Evolutionary conservation across 2,888 invertebrate species (phyloP).

Genomic region (Dicranocentrus wangi): DNA sequence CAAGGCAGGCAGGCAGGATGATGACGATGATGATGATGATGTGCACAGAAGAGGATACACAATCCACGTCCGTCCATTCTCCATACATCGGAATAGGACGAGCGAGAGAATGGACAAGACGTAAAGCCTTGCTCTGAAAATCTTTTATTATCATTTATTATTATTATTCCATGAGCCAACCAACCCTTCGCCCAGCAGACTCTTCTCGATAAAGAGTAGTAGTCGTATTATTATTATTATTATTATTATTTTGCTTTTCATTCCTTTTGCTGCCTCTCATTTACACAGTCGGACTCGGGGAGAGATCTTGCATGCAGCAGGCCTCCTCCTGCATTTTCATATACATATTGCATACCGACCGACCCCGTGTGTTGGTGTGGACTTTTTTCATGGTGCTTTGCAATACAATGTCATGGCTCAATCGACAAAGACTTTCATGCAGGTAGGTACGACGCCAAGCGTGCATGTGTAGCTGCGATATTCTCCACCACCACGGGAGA

Average conservation of each 20-base stretch:
- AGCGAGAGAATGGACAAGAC: constrained; percentile 11
- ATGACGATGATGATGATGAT: constrained; percentile 35
- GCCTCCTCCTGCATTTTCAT: constrained; percentile 19
- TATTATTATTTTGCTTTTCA: no score
- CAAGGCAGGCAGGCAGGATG: constrained; percentile 18
- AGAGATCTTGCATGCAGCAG: constrained; percentile 33
- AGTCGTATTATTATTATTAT: no score
- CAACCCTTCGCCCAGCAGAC: constrained; percentile 37
- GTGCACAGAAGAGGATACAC: constrained; percentile 45
- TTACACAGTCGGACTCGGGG: constrained; percentile 18
- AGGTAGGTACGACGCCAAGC: not conserved
- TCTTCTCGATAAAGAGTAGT: not conserved
- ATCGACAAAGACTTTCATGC: constrained; percentile 32
- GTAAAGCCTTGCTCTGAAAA: no score
- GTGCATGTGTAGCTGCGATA: not conserved
- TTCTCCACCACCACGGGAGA: not conserved
- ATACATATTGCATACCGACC: constrained; percentile 6
- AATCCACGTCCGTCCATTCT: constrained; percentile 23
- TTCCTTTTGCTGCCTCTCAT: constrained; percentile 5
- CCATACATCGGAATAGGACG: not conserved
- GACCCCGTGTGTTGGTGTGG: constrained; percentile 1
- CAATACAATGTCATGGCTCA: constrained; percentile 50
- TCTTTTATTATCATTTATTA: constrained; percentile 25
- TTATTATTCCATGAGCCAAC: constrained; percentile 32
- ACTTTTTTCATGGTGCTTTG: constrained; percentile 16